phyloP scores from a whole-genome alignment of 2,888 invertebrate species.

The Spodoptera picta region DNA sequence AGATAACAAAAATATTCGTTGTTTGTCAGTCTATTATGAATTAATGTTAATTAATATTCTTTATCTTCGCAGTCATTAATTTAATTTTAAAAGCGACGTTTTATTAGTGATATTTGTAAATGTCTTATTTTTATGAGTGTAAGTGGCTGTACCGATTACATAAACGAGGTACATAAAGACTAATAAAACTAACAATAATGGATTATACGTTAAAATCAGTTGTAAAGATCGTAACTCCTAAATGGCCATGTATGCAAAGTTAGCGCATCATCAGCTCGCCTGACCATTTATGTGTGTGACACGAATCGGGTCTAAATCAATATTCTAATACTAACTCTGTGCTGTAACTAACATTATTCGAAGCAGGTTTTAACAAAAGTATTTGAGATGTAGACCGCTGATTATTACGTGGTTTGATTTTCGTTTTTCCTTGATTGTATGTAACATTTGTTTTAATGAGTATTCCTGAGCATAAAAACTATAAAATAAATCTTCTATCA shows the following conservation, averaged over 20 bases:
- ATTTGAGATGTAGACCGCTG: slow-evolving; percentile 16
- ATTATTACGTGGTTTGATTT: slow-evolving; percentile 33
- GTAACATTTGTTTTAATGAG: no score
- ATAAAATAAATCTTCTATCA: not conserved
- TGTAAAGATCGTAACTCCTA: slow-evolving; percentile 10
- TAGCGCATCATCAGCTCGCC: slow-evolving; percentile 24
- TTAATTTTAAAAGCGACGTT: slow-evolving; percentile 4
- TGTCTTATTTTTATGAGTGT: slow-evolving; percentile 1
- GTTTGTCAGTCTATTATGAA: slow-evolving; percentile 2
- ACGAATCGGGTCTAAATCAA: slow-evolving; percentile 34
- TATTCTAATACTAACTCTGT: slow-evolving; percentile 41
- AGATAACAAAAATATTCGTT: not conserved
- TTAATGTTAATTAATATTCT: slow-evolving; percentile 1
- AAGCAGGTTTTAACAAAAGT: slow-evolving; percentile 35
- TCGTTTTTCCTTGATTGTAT: not conserved
- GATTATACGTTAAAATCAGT: slow-evolving; percentile 14
- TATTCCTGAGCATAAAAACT: no score
- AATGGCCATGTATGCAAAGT: slow-evolving; percentile 20
- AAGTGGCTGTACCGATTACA: no score
- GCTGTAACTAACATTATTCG: slow-evolving; percentile 46
- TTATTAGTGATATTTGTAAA: slow-evolving; percentile 1
- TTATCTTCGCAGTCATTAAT: slow-evolving; percentile 12
- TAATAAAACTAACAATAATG: not conserved
- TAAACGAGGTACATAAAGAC: no score
- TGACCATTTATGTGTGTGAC: slow-evolving; percentile 37